Percentiles rank a stretch among this genome's conserved stretches.
Evolutionary conservation across 2,113 vertebrate species (phyloP).

Genomic region (Triplophysa rosa): DNA sequence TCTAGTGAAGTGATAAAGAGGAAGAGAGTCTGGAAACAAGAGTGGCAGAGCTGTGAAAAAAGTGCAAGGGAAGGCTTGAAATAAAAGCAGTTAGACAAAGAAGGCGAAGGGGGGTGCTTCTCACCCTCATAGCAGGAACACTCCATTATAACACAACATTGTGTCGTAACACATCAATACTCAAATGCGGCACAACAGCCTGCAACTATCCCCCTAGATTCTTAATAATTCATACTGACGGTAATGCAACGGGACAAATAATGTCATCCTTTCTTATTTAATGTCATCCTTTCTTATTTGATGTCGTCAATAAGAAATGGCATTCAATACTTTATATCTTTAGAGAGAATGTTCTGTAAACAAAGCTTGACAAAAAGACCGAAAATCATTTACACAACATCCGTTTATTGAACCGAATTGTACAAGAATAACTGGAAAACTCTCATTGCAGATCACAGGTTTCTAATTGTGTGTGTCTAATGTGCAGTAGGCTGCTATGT

Average conservation of each 20-base stretch:
- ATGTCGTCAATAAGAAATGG: conserved; percentile 66
- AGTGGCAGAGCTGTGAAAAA: background rate
- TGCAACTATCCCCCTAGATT: conserved; percentile 39
- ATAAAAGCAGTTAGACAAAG: background rate
- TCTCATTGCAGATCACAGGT: conserved; percentile 15
- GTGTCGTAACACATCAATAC: conserved; percentile 57
- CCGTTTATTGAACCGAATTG: conserved; percentile 41
- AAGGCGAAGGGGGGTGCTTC: background rate
- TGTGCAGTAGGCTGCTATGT: conserved; percentile 45
- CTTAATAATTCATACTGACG: conserved; percentile 55
- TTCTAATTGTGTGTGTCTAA: conserved; percentile 46
- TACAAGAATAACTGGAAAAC: conserved; percentile 28
- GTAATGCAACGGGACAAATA: conserved; percentile 54
- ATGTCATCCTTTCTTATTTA: conserved; percentile 62
- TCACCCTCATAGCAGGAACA: conserved; percentile 15
- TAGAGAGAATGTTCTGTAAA: conserved; percentile 51
- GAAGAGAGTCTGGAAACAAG: background rate
- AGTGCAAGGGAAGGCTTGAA: background rate
- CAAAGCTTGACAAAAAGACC: conserved; percentile 41
- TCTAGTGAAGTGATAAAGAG: conserved; percentile 9
- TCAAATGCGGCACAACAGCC: conserved; percentile 52
- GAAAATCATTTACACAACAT: conserved; percentile 57
- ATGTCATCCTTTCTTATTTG: conserved; percentile 63
- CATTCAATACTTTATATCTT: conserved; percentile 60
- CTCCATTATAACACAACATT: conserved; percentile 44